phyloP scores from a whole-genome alignment of 2,113 vertebrate genomes.

The Himantopus leucocephalus region DNA sequence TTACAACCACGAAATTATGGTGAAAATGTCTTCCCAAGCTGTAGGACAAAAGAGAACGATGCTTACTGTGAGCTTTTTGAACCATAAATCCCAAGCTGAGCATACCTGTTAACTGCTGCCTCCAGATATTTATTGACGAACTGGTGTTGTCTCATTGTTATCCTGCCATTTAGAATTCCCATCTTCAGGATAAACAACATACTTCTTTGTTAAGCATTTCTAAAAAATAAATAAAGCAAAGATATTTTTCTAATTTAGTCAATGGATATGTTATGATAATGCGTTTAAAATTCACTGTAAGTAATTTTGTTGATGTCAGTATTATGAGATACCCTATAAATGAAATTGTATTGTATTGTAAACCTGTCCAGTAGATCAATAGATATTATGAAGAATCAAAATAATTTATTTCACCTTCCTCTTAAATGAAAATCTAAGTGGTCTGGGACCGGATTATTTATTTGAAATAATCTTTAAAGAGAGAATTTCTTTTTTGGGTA shows the following conservation, averaged over 20 bases:
- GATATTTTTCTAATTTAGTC: background rate
- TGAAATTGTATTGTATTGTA: slow-evolving; percentile 45
- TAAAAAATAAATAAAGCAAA: background rate
- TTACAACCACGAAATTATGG: background rate
- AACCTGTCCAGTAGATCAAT: slow-evolving; percentile 44
- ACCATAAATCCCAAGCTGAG: background rate
- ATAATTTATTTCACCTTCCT: background rate
- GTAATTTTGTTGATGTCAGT: slow-evolving; percentile 28
- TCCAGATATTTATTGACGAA: background rate
- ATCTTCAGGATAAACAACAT: background rate
- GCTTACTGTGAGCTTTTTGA: background rate
- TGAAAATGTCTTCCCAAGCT: background rate
- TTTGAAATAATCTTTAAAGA: background rate
- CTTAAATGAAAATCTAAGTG: background rate
- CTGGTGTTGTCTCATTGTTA: background rate
- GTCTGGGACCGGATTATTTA: background rate
- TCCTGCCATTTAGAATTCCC: background rate
- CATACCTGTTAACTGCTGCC: background rate
- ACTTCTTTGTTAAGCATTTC: background rate
- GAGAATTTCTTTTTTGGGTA: background rate
- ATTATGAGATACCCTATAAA: slow-evolving; percentile 8
- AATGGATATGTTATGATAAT: slow-evolving; percentile 1
- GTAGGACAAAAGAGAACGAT: background rate
- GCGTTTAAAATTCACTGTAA: slow-evolving; percentile 36
- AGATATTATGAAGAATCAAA: background rate